Base-by-base conservation (phyloP, 1,140 invertebrate genomes). In the Micrasema minimum region DNA sequence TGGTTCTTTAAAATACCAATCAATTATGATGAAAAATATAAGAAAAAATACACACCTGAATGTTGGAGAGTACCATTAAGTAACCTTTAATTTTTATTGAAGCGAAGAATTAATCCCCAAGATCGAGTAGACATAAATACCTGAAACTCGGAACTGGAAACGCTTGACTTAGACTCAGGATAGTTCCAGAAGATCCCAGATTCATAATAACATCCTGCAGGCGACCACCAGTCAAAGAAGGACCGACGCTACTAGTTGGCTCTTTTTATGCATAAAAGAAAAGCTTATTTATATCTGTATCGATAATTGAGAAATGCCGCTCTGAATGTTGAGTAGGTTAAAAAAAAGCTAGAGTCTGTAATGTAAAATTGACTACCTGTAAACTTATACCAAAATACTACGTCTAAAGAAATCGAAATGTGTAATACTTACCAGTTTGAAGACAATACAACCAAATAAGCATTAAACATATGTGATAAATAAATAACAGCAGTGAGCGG, bases 181-280 rank as follows among this genome's bases (percentile, higher is more conserved):
- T 84, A 31, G 86, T 81, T 72, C 87, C 84, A 61, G 82, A 79
- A 16, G 76, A 67, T 31, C 80, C 80, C 6, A 76, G 16, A 31
- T 70, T 69, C 53, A 83, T 78, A 57, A 79, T 78, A 57, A 82
- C 80, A 70, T 86, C 85, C 78, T 87, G 85, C 73, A 87, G 80
- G 51, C 85, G 84, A 81, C 81, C 85, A 45, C 86, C 87, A 18
- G 87, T 85, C 46, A 90, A 81, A 79, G 88, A 89, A 46, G 90
- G 90, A 26, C 87, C 83, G 74, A 89, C 85, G 79, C 89, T 90
- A 66, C 88, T 89, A 74, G 88, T 87, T 3, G 90, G 90, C 79
- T 91, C 89, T 91, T 81, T 46, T 38, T 46, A 62, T 31, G 41
- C 35, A 35, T 62, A 35, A 59, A 43, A 46, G 7, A 14, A 65